Base-by-base conservation (phyloP, 2,888 invertebrate species). In the Phengaris arion region DNA sequence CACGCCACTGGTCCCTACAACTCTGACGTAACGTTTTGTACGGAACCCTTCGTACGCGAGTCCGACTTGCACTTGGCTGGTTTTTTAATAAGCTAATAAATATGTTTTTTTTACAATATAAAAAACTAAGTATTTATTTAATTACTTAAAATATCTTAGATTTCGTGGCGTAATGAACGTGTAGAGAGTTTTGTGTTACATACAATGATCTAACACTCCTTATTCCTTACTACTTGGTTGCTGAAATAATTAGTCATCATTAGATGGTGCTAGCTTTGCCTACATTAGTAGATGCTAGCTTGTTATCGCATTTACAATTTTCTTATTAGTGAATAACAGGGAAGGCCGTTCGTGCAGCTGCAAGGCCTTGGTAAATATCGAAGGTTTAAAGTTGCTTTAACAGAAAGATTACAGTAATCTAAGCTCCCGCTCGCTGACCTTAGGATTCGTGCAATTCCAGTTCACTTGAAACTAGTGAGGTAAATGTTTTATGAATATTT, bases 351-450 rank as follows among this genome's bases (percentile, higher is more conserved):
- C 72, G 72, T 72, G 77, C 77, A 76, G 77, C 76, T 74, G 51
- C 70, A 6, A 68, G 76, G 74, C 77, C 78, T 78, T 76, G 77
- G 75, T 68, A 75, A 77, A 76, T 78, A 77, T 77, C 74, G 77
- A 77, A 78, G 77, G 76, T 77, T 78, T 79, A 78, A 78, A 80
- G 78, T 79, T 79, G 78, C 77, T 48, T 10, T 77, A 79, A 79
- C 78, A 78, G 77, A 77, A 79, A 78, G 77, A 79, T 79, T 78
- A 75, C 79, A 35, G 74, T 79, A 79, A 78, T 76, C 48, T 79
- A 74, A 76, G 76, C 51, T 75, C 74, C 80, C 80, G 77, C 79
- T 80, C 79, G 77, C 79, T 77, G 80, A 74, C 80, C 80, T 80
- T 77, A 77, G 74, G 70, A 22, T 55, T 68, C 54, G 72, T 72